Percentiles rank a stretch among this genome's conserved stretches.
Evolutionary conservation across 2,888 invertebrate genomes (phyloP).

Genomic region (Drosophila multiciliata): DNA sequence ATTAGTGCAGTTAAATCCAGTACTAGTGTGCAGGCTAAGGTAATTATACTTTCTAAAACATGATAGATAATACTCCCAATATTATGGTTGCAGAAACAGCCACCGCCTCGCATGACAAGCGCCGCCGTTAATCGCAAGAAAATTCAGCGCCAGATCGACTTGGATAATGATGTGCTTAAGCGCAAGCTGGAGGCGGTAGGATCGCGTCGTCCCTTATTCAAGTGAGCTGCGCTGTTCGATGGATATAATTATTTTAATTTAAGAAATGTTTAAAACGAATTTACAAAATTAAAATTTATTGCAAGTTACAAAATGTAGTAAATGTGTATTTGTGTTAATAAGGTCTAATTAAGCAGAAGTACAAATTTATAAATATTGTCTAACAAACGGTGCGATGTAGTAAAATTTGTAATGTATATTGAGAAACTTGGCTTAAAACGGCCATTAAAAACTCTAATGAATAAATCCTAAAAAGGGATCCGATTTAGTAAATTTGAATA

Average conservation of each 20-base stretch:
- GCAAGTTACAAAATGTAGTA: conserved; percentile 58
- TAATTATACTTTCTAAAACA: neutral
- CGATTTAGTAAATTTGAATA: neutral
- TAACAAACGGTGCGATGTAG: neutral
- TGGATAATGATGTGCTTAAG: conserved; percentile 86
- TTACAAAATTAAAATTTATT: conserved; percentile 75
- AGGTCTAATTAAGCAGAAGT: conserved; percentile 2
- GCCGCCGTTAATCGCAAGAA: conserved; percentile 86
- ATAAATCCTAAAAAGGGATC: neutral
- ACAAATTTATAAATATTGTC: conserved; percentile 1
- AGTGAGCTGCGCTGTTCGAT: conserved; percentile 50
- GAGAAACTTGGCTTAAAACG: neutral
- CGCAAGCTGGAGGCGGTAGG: conserved; percentile 83
- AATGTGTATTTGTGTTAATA: conserved; percentile 15
- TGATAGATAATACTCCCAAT: neutral
- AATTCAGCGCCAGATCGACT: conserved; percentile 87
- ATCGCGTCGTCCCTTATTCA: conserved; percentile 63
- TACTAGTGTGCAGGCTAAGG: conserved; percentile 33
- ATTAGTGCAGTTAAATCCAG: conserved; percentile 27
- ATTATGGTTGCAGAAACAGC: conserved; percentile 25
- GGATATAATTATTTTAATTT: conserved; percentile 49
- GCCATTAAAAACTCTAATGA: neutral
- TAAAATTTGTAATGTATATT: conserved; percentile 1
- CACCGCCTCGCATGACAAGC: conserved; percentile 71
- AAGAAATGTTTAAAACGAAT: conserved; percentile 66